Base-by-base conservation (phyloP, 2,113 vertebrate genomes). In the Gobius niger region DNA sequence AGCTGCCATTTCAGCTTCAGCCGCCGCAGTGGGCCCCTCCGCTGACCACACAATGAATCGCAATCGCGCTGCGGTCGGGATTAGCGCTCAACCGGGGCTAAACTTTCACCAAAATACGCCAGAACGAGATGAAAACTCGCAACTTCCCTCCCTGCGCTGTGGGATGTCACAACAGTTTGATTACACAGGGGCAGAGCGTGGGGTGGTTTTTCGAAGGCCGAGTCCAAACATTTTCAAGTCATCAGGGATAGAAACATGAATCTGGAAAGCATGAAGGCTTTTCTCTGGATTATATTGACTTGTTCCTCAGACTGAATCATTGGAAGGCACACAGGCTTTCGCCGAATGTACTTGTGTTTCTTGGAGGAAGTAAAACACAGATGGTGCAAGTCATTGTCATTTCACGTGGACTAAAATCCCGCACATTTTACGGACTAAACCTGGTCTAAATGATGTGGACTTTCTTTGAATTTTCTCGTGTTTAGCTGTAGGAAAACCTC, bases 101-200 rank as follows among this genome's bases (percentile, higher is more conserved):
- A 82, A 80, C 56, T 71, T 16, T 72, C 63, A 67, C 78, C 63
- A 24, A 61, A 44, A 74, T 70, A 66, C 69, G 68, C 64, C 53
- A 34, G 24, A 34, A 4, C 63, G 56, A 62, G 64, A 67, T 54
- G 70, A 67, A 75, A 75, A 84, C 78, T 49, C 49, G 54, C 67
- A 62, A 51, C 76, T 85, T 82, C 70, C 52, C 80, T 66, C 73
- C 60, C 47, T 40, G 53, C 61, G 77, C 72, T 53, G 44, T 85
- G 75, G 70, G 73, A 72, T 77, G 68, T 64, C 79, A 81, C 52
- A 13, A 70, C 72, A 80, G 64, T 86, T 84, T 84, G 82, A 76
- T 86, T 80, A 78, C 71, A 61, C 18, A 52, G 16, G 16, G 6
- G 53, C 81, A 66, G 59, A 63, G 75, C 72, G 67, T 76, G 77